Evolutionary conservation across 2,888 invertebrate genomes (phyloP).

Genomic region (Leucophora obtusa): DNA sequence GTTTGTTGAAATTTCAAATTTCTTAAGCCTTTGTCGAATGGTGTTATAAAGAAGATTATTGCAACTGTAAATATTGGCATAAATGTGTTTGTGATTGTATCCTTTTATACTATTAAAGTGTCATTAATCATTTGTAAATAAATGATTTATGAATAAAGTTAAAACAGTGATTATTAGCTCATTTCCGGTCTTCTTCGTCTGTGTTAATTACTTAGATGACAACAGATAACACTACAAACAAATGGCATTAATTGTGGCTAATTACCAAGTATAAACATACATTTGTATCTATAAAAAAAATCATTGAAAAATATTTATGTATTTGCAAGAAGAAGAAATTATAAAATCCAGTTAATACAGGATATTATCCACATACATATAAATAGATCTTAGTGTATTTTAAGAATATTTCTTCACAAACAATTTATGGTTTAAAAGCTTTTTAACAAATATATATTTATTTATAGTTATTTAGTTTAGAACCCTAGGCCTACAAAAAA

Average conservation of each 20-base stretch:
- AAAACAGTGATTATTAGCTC: slow-evolving; percentile 48
- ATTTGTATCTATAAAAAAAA: not conserved
- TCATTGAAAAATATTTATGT: not conserved
- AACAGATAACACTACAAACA: slow-evolving; percentile 49
- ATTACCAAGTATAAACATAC: slow-evolving; percentile 23
- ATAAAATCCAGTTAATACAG: not conserved
- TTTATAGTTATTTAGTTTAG: not conserved
- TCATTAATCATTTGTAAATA: slow-evolving; percentile 57
- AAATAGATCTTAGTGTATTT: not conserved
- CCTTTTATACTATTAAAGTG: slow-evolving; percentile 35
- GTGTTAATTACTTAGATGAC: slow-evolving; percentile 57
- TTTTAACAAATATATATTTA: slow-evolving; percentile 32
- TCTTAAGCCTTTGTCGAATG: no score
- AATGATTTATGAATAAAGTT: slow-evolving; percentile 57
- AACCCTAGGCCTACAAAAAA: slow-evolving; percentile 13
- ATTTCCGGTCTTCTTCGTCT: slow-evolving; percentile 25
- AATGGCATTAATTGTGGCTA: slow-evolving; percentile 40
- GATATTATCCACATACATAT: not conserved
- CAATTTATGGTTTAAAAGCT: slow-evolving; percentile 41
- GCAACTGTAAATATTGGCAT: no score
- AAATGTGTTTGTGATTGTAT: no score
- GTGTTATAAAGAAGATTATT: no score
- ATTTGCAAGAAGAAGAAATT: not conserved
- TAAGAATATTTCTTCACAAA: slow-evolving; percentile 13
- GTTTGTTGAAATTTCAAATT: no score